Evolutionary conservation across 2,113 vertebrate genomes (phyloP).

Genomic region (Engystomops pustulosus): DNA sequence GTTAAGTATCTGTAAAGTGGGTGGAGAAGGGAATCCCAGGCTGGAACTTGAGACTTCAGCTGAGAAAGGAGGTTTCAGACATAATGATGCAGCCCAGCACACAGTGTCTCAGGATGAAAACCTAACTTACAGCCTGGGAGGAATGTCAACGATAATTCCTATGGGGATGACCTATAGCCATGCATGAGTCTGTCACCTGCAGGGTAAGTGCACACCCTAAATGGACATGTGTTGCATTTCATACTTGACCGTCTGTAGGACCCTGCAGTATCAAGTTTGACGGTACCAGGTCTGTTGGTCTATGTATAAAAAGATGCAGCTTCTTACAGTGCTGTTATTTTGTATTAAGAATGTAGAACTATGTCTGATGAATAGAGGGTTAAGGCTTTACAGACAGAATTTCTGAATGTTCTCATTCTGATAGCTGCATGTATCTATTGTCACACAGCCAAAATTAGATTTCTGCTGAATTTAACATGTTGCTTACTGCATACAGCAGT

Average conservation of each 20-base stretch:
- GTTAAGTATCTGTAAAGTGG: conserved; percentile 70
- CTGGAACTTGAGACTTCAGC: conserved; percentile 77
- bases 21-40: conserved; percentile 74
- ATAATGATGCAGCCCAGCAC: conserved; percentile 64
- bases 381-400: not conserved
- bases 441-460: not conserved
- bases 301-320: not conserved
- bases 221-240: not conserved
- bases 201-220: conserved; percentile 69
- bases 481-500: not conserved
- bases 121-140: conserved; percentile 36
- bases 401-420: not conserved
- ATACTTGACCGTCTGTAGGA: conserved; percentile 13
- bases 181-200: conserved; percentile 62
- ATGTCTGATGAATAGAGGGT: not conserved
- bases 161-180: conserved; percentile 63
- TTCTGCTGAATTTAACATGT: not conserved
- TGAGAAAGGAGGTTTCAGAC: conserved; percentile 68
- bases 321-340: not conserved
- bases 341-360: not conserved
- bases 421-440: conserved; percentile 20
- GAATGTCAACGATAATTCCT: conserved; percentile 45
- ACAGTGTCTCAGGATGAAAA: conserved; percentile 62
- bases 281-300: not conserved
- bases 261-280: not conserved